A percentile compares a stretch with the other conserved stretches of the same genome.
These are phyloP conservation scores for Nomada ferruginata DNA, from an alignment of 2,888 invertebrate genomes.

Conservation along the genomic window DNA sequence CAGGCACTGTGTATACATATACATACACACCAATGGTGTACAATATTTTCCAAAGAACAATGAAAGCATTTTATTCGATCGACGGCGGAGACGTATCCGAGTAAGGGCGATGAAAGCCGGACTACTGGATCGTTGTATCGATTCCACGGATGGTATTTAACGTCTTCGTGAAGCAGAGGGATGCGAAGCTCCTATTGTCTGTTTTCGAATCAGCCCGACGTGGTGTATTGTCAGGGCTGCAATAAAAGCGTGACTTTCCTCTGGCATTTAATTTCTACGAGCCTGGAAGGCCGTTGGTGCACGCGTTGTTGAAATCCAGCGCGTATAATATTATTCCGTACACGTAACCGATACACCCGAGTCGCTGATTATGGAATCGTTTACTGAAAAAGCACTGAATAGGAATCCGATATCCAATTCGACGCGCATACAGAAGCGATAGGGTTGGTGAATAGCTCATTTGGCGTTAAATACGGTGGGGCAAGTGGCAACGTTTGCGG, in stretches of 20 bases:
- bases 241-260: too few species aligned
- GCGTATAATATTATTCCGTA: constrained; percentile 40
- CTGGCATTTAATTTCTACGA: too few species aligned
- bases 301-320: constrained; percentile 42
- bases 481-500: neutral
- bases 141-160: constrained; percentile 28
- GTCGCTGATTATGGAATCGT: constrained; percentile 51
- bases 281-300: neutral
- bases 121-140: neutral
- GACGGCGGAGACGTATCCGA: neutral
- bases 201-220: neutral
- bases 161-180: constrained; percentile 1
- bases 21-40: too few species aligned
- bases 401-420: constrained; percentile 53
- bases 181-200: neutral
- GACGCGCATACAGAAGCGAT: constrained; percentile 26
- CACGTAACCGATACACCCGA: constrained; percentile 47
- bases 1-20: neutral
- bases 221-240: too few species aligned
- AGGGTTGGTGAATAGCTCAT: constrained; percentile 45
- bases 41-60: constrained; percentile 22
- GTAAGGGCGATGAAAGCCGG: neutral
- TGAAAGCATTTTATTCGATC: neutral
- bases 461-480: constrained; percentile 32
- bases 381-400: constrained; percentile 49